Conservation (phyloP, 2,797 vertebrate genomes). For the Chaenodraco wilsoni region DNA sequence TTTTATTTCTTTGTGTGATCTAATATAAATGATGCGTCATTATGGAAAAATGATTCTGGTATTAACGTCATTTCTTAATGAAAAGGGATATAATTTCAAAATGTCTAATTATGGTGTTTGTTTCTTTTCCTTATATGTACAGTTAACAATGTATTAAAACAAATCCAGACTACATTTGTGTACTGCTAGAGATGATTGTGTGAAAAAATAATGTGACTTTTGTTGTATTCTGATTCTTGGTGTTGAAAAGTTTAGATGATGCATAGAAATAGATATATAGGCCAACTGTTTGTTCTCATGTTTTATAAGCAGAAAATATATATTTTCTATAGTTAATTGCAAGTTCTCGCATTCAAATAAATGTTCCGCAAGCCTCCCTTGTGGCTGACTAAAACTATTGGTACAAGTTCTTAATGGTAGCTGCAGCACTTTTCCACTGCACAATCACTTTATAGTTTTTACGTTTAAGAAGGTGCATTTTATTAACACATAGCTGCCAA, state of each 20-base stretch:
- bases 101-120: slow-evolving; percentile 95
- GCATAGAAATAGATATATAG: slow-evolving; percentile 48
- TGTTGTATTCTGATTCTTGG: slow-evolving; percentile 87
- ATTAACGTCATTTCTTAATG: slow-evolving; percentile 99
- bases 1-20: slow-evolving; percentile 87
- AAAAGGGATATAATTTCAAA: slow-evolving; percentile 98
- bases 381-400: slow-evolving; percentile 63
- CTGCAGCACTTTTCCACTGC: slow-evolving; percentile 12
- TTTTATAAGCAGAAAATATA: slow-evolving; percentile 82
- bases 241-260: slow-evolving; percentile 63
- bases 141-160: slow-evolving; percentile 98
- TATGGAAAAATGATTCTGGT: slow-evolving; percentile 91
- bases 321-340: slow-evolving; percentile 88
- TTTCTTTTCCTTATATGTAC: slow-evolving; percentile 87
- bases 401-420: slow-evolving; percentile 36
- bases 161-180: slow-evolving; percentile 85
- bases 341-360: slow-evolving; percentile 94
- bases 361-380: slow-evolving; percentile 85
- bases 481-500: not conserved
- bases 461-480: not conserved
- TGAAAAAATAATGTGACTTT: slow-evolving; percentile 74
- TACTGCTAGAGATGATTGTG: slow-evolving; percentile 83
- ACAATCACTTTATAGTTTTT: not conserved
- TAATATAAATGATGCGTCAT: slow-evolving; percentile 88
- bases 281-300: slow-evolving; percentile 75